Evolutionary conservation across 2,888 invertebrate genomes (phyloP).

Genomic region (Hoplodrina ambigua): DNA sequence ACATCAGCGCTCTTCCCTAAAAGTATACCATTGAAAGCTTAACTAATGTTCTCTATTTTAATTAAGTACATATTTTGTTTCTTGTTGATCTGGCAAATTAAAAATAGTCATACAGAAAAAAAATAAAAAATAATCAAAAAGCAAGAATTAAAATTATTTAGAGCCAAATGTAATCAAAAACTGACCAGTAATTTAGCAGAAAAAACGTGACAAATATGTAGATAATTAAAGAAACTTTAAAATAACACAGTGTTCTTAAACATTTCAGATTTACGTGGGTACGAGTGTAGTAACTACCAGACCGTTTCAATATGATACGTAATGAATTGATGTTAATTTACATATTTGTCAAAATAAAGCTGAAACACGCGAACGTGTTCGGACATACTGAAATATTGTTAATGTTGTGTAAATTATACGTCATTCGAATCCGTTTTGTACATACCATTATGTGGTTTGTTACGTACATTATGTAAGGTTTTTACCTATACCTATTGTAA

Average conservation of each 20-base stretch:
- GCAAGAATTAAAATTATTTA: too few relatives aligned
- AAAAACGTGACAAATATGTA: not conserved
- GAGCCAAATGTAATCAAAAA: not conserved
- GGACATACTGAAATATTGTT: constrained; percentile 20
- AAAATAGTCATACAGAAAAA: too few relatives aligned
- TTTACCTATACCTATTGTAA: not conserved
- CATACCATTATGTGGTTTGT: not conserved
- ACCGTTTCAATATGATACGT: constrained; percentile 50
- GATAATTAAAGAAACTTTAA: not conserved
- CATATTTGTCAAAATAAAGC: constrained; percentile 34
- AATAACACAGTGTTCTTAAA: not conserved
- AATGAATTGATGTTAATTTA: constrained; percentile 42
- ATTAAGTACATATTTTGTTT: too few relatives aligned
- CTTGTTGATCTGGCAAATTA: too few relatives aligned
- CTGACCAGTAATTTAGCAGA: not conserved
- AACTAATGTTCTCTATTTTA: too few relatives aligned
- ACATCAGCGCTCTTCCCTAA: too few relatives aligned
- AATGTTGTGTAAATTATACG: constrained; percentile 31
- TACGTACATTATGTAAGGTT: constrained; percentile 4
- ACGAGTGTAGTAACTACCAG: constrained; percentile 9
- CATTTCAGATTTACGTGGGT: not conserved
- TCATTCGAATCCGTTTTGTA: constrained; percentile 9
- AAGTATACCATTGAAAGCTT: too few relatives aligned
- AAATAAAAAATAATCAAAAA: too few relatives aligned
- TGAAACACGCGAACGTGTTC: constrained; percentile 10